phyloP scores from a whole-genome alignment of 2,797 vertebrate genomes.

The Rhabdophis nuchalis region DNA sequence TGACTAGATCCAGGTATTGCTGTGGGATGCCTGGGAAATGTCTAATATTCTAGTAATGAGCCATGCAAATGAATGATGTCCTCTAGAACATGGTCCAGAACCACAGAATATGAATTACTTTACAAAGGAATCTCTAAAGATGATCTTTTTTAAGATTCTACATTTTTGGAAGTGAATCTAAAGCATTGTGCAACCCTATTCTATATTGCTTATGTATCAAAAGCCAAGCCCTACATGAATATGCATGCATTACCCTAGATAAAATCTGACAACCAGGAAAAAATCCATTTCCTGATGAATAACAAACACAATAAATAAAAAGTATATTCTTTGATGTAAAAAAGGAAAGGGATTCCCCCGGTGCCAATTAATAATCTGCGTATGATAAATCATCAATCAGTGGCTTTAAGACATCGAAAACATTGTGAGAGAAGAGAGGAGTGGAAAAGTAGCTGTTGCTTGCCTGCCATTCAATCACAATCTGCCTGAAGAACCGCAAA shows the following conservation, averaged over 20 bases:
- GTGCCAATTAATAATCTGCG: conserved; percentile 47
- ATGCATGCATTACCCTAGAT: background rate
- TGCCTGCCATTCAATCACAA: conserved; percentile 47
- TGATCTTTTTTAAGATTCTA: background rate
- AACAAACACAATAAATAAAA: conserved; percentile 18
- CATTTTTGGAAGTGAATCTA: background rate
- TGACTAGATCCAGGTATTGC: background rate
- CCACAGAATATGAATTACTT: background rate
- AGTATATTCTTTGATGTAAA: conserved; percentile 48
- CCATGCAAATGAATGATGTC: background rate
- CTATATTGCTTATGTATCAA: background rate
- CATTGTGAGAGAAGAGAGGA: background rate
- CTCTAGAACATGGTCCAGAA: background rate
- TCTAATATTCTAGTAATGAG: background rate
- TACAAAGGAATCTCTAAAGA: background rate
- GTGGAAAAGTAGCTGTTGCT: conserved; percentile 25
- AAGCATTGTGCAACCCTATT: background rate
- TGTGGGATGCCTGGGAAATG: background rate
- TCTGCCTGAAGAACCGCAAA: conserved; percentile 52
- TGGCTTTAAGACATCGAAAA: conserved; percentile 33
- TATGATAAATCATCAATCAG: conserved; percentile 47
- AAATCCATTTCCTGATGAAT: conserved; percentile 47
- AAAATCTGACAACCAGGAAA: conserved; percentile 38
- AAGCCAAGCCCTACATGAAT: conserved; percentile 13
- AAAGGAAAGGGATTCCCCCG: conserved; percentile 38